phyloP scores from a whole-genome alignment of 2,888 invertebrate genomes.

The Parapristionchus giblindavisi region DNA sequence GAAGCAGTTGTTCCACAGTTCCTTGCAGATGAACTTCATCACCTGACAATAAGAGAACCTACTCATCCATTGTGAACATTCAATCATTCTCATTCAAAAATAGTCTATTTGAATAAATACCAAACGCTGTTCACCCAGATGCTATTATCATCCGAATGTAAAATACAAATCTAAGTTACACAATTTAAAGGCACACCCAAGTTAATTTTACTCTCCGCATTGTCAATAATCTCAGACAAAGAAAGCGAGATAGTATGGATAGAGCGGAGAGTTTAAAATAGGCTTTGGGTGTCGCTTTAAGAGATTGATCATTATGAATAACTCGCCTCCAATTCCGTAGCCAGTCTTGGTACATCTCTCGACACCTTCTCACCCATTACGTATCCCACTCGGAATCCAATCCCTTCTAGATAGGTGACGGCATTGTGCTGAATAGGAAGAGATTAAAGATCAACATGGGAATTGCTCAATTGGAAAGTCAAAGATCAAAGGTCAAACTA shows the following conservation, averaged over 20 bases:
- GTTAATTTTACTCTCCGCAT: too few relatives aligned
- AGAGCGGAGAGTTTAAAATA: too few relatives aligned
- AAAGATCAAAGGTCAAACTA: background rate
- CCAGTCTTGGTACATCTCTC: conserved; percentile 73
- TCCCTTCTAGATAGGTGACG: conserved; percentile 72
- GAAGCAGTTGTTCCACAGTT: conserved; percentile 96
- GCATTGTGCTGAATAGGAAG: conserved; percentile 57
- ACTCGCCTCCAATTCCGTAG: conserved; percentile 86
- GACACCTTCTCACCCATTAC: conserved; percentile 74
- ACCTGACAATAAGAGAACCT: too few relatives aligned
- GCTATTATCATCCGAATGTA: too few relatives aligned
- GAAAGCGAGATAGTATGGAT: too few relatives aligned
- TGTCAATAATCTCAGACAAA: too few relatives aligned
- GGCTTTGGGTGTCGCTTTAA: background rate
- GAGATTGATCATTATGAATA: background rate
- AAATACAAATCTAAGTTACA: background rate
- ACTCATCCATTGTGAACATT: too few relatives aligned
- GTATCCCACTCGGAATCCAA: conserved; percentile 75
- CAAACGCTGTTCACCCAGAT: too few relatives aligned
- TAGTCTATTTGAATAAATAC: too few relatives aligned
- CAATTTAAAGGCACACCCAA: background rate
- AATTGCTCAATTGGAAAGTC: background rate
- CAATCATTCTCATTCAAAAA: too few relatives aligned
- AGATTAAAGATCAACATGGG: background rate
- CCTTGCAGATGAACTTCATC: conserved; percentile 98